These are phyloP conservation scores for Anorthoa munda DNA, from an alignment of 2,888 invertebrate species.

Conservation along the genomic window DNA sequence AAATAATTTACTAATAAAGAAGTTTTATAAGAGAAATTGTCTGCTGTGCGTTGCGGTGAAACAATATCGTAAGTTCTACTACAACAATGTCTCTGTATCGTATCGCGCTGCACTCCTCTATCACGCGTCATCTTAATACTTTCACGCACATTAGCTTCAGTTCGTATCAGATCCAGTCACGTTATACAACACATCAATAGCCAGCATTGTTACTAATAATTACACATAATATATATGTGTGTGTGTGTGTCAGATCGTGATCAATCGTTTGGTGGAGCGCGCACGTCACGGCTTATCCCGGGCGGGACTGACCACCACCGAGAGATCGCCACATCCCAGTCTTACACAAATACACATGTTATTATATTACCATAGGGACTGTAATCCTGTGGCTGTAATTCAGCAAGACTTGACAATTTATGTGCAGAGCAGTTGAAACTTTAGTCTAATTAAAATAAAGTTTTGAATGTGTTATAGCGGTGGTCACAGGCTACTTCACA, in stretches of 20 bases:
- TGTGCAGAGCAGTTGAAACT: slow-evolving; percentile 12
- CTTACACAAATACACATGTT: slow-evolving; percentile 2
- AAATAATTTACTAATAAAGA: not conserved
- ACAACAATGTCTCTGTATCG: no score
- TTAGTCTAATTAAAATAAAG: not conserved
- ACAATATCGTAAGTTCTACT: not conserved
- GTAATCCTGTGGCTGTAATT: not conserved
- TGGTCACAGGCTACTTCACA: slow-evolving; percentile 30
- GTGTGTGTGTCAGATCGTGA: slow-evolving; percentile 25
- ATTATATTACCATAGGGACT: not conserved
- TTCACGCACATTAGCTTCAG: not conserved
- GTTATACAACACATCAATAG: slow-evolving; percentile 24
- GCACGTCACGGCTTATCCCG: slow-evolving; percentile 35
- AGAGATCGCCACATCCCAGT: slow-evolving; percentile 3
- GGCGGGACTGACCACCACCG: slow-evolving; percentile 31
- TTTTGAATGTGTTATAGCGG: not conserved
- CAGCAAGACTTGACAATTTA: slow-evolving; percentile 5
- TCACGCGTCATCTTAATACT: slow-evolving; percentile 10
- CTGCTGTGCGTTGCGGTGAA: not conserved
- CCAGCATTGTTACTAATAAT: slow-evolving; percentile 20
- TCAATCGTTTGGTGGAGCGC: slow-evolving; percentile 23
- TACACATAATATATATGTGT: not conserved
- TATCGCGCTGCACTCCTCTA: not conserved
- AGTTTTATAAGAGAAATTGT: not conserved
- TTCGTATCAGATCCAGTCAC: slow-evolving; percentile 8